Conservation (phyloP, 2,888 invertebrate genomes). For the Scaptodrosophila latifasciaeformis region DNA sequence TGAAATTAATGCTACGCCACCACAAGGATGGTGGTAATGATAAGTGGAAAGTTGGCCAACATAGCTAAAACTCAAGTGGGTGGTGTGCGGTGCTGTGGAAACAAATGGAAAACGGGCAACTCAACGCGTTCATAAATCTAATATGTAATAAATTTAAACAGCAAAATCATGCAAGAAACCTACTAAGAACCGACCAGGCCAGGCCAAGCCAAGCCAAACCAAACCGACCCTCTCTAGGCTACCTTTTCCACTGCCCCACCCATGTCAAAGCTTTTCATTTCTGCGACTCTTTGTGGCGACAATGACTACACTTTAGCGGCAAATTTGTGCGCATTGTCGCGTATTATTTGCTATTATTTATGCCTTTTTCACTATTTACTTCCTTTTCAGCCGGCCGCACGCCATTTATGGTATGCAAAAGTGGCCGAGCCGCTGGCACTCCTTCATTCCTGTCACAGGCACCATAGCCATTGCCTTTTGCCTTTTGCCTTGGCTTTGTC, state of each 20-base stretch:
- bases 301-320: conserved; percentile 70
- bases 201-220: conserved; percentile 42
- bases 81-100: conserved; percentile 1
- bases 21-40: conserved; percentile 21
- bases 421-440: conserved; percentile 27
- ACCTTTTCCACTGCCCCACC: neutral
- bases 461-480: no score
- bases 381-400: conserved; percentile 45
- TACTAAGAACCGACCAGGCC: neutral
- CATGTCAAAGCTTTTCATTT: neutral
- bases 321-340: conserved; percentile 68
- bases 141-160: conserved; percentile 68
- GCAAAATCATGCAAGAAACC: conserved; percentile 63
- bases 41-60: conserved; percentile 47
- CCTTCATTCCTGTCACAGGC: neutral
- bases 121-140: conserved; percentile 67
- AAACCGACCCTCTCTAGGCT: neutral
- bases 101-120: conserved; percentile 34
- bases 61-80: conserved; percentile 27
- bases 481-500: no score
- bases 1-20: conserved; percentile 39
- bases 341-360: conserved; percentile 68
- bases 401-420: conserved; percentile 59
- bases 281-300: conserved; percentile 28
- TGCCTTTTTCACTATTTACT: conserved; percentile 70